These are phyloP conservation scores for Drosophila sp. DNA, from an alignment of 1,140 invertebrate species.

Conservation along the genomic window DNA sequence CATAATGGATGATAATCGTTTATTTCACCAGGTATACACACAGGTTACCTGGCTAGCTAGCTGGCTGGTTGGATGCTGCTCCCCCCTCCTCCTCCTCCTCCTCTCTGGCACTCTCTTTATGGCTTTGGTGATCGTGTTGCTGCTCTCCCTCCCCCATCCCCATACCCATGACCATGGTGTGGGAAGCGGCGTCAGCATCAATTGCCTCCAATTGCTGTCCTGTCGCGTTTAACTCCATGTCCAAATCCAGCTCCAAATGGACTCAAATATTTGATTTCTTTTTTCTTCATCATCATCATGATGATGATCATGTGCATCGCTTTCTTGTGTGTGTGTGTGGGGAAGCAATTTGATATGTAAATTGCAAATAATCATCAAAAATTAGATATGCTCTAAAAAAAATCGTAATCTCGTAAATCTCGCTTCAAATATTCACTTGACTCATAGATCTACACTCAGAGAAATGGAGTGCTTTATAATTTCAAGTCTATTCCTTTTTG, in stretches of 20 bases:
- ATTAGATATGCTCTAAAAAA: constrained; percentile 43
- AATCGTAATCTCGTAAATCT: neutral
- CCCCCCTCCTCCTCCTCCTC: neutral
- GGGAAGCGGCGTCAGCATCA: constrained; percentile 39
- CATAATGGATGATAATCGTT: constrained; percentile 80
- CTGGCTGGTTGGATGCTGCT: too few relatives aligned
- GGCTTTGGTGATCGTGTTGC: constrained; percentile 25
- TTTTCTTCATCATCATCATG: neutral
- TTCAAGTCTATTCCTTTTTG: too few relatives aligned
- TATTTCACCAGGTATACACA: constrained; percentile 21
- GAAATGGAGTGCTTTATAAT: neutral
- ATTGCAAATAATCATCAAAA: constrained; percentile 60
- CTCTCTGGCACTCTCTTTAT: neutral
- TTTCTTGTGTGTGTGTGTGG: constrained; percentile 15
- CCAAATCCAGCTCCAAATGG: neutral
- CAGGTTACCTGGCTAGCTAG: neutral
- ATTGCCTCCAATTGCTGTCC: constrained; percentile 24
- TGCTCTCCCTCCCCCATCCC: too few relatives aligned
- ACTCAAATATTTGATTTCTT: constrained; percentile 17
- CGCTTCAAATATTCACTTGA: neutral
- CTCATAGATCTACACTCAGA: neutral
- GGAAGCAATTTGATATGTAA: constrained; percentile 55
- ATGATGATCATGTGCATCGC: neutral
- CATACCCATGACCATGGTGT: neutral
- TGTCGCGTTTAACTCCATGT: constrained; percentile 6